A percentile compares a stretch with the other conserved stretches of the same genome.
These are phyloP conservation scores for Ichneumoninae sp. DNA, from an alignment of 2,888 invertebrate species.

Conservation along the genomic window DNA sequence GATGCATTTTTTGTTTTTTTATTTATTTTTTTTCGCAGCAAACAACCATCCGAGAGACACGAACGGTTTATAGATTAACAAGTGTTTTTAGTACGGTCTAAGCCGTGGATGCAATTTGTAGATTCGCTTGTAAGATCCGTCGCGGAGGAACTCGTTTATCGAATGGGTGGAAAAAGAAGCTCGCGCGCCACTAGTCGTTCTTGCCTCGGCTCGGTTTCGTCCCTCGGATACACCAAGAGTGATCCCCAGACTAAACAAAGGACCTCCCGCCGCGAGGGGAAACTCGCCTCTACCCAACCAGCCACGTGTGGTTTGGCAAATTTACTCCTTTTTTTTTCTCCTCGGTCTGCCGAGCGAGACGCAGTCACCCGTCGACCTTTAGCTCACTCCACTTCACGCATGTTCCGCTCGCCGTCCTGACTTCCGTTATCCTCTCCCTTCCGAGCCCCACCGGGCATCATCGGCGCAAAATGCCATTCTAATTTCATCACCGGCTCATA, in stretches of 20 bases:
- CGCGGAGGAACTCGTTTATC: not conserved
- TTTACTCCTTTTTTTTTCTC: not conserved
- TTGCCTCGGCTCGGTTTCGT: conserved; percentile 9
- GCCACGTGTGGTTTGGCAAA: conserved; percentile 47
- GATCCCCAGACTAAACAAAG: conserved; percentile 48
- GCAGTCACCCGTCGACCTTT: conserved; percentile 20
- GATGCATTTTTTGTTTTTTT: conserved; percentile 11
- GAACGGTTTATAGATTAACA: not conserved
- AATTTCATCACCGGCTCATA: conserved; percentile 11
- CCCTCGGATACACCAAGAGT: conserved; percentile 31
- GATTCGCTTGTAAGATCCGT: not conserved
- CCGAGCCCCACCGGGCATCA: conserved; percentile 11
- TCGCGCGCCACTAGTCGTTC: conserved; percentile 4
- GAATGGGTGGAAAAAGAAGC: not conserved
- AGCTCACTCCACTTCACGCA: conserved; percentile 5
- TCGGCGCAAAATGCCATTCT: conserved; percentile 27
- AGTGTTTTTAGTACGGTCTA: not conserved
- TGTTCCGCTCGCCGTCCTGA: conserved; percentile 1
- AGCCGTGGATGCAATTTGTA: not conserved
- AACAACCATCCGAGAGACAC: not conserved
- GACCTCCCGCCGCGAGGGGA: conserved; percentile 19
- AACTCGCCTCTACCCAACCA: conserved; percentile 6
- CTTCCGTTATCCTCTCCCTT: not conserved
- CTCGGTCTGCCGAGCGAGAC: conserved; percentile 11
- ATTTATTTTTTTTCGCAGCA: not conserved